Base-by-base conservation (phyloP, 2,888 invertebrate genomes). In the Diachrysia chrysitis region DNA sequence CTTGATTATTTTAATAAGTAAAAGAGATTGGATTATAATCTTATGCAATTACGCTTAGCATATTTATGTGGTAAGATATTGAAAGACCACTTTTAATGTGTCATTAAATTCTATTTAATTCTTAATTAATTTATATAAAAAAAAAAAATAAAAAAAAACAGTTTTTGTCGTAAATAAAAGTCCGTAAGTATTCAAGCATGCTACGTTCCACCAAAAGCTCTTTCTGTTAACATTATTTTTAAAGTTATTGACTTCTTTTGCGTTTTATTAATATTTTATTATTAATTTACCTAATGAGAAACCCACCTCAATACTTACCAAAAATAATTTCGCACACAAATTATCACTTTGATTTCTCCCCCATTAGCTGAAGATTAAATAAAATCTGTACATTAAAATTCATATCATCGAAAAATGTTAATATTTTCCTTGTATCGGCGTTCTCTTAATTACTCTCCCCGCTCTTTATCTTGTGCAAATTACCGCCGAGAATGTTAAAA, bases 391-490 rank as follows among this genome's bases (percentile, higher is more conserved):
- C 48, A 51, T 51, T 51, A 51, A 51, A 51, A 51, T 51, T 21
- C 48, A 51, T 12, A 51, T 51, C 19, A 51, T 51, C 48, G 10
- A 21, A 51, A 51, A 51, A 21, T 19, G n/a, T 51, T 21, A 9
- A 51, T 21, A 21, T 51, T 51, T 17, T 42, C 48, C 55, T 56
- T 61, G 32, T 61, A 55, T 48, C 32, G 9, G 29, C 19, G 19
- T 25, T 46, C 51, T 61, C 42, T 59, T 75, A 73, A 77, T 75
- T 68, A 75, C 62, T 60, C 35, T 35, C 19, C 29, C 61, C 68
- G 69, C 63, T 78, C 73, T 77, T 55, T 57, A 57, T n/a, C 53
- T 32, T 78, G 69, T 70, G 75, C 79, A 73, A 64, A 58, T 58
- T 14, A 73, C 69, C 19, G 48, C 48, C 9, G 48, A 19, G 21